These are phyloP conservation scores for Phylloscopus whistleri DNA, from an alignment of 2,113 vertebrate genomes.

Conservation along the genomic window DNA sequence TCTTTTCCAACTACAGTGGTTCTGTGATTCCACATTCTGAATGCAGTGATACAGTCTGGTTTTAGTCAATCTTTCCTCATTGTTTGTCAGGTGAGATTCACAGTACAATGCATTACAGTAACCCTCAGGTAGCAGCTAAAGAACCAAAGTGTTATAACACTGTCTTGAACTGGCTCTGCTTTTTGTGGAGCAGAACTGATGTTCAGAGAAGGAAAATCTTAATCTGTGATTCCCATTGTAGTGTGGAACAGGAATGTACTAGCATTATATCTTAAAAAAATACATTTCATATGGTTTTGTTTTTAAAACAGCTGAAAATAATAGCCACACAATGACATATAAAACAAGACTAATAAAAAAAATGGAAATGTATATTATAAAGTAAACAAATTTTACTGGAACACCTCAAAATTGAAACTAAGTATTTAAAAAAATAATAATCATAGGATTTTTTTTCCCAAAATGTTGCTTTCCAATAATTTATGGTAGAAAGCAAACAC, in stretches of 20 bases:
- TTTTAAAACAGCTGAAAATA: not conserved
- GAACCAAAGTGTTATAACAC: not conserved
- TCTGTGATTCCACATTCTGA: not conserved
- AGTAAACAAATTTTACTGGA: not conserved
- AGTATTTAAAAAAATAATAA: not conserved
- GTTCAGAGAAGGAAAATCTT: not conserved
- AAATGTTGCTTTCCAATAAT: not conserved
- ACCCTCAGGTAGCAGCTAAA: not conserved
- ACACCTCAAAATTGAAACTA: not conserved
- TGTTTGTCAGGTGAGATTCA: not conserved
- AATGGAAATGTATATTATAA: not conserved
- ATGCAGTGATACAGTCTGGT: not conserved
- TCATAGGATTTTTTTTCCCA: not conserved
- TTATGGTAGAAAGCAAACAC: not conserved
- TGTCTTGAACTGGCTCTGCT: not conserved
- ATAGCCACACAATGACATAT: not conserved
- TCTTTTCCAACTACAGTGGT: not conserved
- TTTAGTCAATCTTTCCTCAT: not conserved
- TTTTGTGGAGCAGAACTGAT: not conserved
- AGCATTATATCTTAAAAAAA: not conserved
- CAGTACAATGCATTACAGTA: not conserved
- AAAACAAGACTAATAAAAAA: not conserved
- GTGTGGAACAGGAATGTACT: not conserved
- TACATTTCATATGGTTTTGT: rapidly evolving
- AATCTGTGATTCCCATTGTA: rapidly evolving